Conservation (phyloP, 2,113 vertebrate species). For the Lethenteron reissneri region DNA sequence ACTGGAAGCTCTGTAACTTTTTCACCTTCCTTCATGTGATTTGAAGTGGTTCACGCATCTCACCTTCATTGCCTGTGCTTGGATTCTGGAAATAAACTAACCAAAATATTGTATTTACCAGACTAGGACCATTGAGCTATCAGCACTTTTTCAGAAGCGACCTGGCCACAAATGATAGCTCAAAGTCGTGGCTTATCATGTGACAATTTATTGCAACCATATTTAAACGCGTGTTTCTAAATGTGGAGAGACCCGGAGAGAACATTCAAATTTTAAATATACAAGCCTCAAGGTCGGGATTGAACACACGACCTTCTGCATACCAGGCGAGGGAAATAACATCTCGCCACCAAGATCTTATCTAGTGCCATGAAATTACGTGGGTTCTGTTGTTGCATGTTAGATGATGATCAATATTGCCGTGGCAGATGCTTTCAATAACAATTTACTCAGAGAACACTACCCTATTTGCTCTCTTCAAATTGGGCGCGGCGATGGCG, state of each 20-base stretch:
- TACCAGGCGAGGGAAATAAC: too few relatives aligned
- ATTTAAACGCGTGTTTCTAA: too few relatives aligned
- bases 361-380: too few relatives aligned
- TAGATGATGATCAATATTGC: too few relatives aligned
- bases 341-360: too few relatives aligned
- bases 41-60: neutral
- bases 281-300: too few relatives aligned
- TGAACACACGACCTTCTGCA: too few relatives aligned
- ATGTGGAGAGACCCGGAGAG: too few relatives aligned
- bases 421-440: too few relatives aligned
- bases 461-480: neutral
- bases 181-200: neutral
- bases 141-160: neutral
- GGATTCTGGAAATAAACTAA: neutral
- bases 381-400: too few relatives aligned
- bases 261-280: too few relatives aligned
- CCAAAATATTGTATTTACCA: neutral
- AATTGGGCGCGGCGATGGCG: neutral
- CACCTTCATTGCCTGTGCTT: neutral
- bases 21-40: neutral
- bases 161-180: neutral
- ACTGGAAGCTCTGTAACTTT: neutral
- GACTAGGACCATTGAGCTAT: neutral
- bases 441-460: neutral
- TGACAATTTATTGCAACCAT: too few relatives aligned